A percentile compares a stretch with the other conserved stretches of the same genome.
Conservation (phyloP, 2,113 vertebrate genomes). For the Acanthochromis polyacanthus region DNA sequence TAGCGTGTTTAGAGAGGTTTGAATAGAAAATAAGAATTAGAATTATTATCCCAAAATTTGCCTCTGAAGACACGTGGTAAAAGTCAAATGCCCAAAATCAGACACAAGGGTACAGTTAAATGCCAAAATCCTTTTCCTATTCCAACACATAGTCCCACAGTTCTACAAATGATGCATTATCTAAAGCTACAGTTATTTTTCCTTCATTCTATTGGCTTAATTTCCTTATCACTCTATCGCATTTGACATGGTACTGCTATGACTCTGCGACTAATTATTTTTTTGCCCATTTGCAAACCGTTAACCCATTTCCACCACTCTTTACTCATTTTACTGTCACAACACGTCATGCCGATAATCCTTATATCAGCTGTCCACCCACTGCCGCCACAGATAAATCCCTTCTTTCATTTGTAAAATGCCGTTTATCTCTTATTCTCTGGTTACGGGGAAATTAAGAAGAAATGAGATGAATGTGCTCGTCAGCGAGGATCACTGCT, state of each 20-base stretch:
- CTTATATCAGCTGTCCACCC: slow-evolving; percentile 55
- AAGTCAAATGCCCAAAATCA: slow-evolving; percentile 14
- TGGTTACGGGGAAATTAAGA: neutral
- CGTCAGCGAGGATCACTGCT: slow-evolving; percentile 1
- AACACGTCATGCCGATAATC: slow-evolving; percentile 40
- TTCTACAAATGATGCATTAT: slow-evolving; percentile 41
- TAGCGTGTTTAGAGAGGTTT: neutral
- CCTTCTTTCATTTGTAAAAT: slow-evolving; percentile 29
- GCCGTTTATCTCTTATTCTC: slow-evolving; percentile 27
- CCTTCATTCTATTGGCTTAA: slow-evolving; percentile 31
- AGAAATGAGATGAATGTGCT: slow-evolving; percentile 9
- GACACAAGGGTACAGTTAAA: neutral
- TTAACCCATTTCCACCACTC: slow-evolving; percentile 28
- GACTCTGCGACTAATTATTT: slow-evolving; percentile 32
- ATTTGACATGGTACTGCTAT: slow-evolving; percentile 26
- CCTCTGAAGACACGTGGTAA: neutral
- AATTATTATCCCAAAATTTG: neutral
- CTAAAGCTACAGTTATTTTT: slow-evolving; percentile 30
- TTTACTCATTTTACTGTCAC: slow-evolving; percentile 46
- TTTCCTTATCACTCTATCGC: slow-evolving; percentile 27
- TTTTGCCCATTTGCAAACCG: slow-evolving; percentile 32
- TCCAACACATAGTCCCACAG: slow-evolving; percentile 17
- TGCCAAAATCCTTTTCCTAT: slow-evolving; percentile 2
- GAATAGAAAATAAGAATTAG: slow-evolving; percentile 8
- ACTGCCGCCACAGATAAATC: slow-evolving; percentile 45